Evolutionary conservation across 2,888 invertebrate genomes (phyloP).

Genomic region (Silvanus unidentatus): DNA sequence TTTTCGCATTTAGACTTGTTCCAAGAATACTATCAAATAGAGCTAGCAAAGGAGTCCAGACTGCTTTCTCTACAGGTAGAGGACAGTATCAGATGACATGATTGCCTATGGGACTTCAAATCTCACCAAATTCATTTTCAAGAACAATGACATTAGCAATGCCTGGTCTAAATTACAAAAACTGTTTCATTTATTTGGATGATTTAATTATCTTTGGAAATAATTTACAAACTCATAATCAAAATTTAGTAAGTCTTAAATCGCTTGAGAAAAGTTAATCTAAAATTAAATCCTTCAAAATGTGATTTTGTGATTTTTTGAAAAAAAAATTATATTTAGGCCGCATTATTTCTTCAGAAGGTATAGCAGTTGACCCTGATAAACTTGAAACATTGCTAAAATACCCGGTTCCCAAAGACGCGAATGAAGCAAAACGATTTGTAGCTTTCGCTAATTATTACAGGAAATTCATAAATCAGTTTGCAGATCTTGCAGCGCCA

Average conservation of each 20-base stretch:
- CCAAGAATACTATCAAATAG: conserved; percentile 22
- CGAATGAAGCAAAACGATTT: conserved; percentile 17
- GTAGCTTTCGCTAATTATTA: conserved; percentile 21
- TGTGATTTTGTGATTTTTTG: conserved; percentile 22
- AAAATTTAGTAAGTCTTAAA: conserved; percentile 12
- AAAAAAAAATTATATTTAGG: conserved; percentile 20
- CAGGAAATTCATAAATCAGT: conserved; percentile 16
- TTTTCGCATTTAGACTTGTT: conserved; percentile 7
- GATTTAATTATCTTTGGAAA: conserved; percentile 10
- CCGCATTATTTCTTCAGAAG: conserved; percentile 15
- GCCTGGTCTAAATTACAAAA: conserved; percentile 21
- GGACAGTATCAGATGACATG: conserved; percentile 24
- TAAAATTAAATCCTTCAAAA: conserved; percentile 23
- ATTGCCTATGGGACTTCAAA: conserved; percentile 25
- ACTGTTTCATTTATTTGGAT: conserved; percentile 19
- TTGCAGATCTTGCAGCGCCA: conserved; percentile 14
- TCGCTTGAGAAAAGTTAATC: conserved; percentile 13
- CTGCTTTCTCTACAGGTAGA: conserved; percentile 21
- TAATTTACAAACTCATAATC: conserved; percentile 19
- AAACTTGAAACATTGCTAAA: conserved; percentile 16
- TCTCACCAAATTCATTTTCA: conserved; percentile 23
- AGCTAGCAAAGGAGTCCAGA: conserved; percentile 20
- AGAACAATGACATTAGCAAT: conserved; percentile 23
- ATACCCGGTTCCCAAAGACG: conserved; percentile 18
- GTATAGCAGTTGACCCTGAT: conserved; percentile 14